These are phyloP conservation scores for Sus cebifrons DNA, from an alignment of 2,797 vertebrate species.

Conservation along the genomic window DNA sequence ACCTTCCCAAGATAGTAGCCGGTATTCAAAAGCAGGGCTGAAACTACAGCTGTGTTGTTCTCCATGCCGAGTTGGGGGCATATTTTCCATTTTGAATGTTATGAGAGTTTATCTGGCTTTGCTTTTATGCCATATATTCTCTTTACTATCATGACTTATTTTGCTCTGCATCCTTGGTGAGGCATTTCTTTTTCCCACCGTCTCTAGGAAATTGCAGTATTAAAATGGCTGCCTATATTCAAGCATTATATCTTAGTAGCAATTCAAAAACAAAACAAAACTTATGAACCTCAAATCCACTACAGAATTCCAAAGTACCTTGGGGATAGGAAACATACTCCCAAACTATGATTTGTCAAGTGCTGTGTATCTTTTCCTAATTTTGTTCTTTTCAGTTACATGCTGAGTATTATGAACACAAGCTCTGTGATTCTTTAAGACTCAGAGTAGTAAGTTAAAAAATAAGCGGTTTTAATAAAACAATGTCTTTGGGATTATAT, in stretches of 20 bases:
- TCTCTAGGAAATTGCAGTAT: neutral
- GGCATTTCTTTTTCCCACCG: neutral
- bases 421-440: constrained; percentile 27
- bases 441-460: constrained; percentile 28
- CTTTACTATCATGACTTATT: neutral
- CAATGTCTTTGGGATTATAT: neutral
- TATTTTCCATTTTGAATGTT: neutral
- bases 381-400: constrained; percentile 59
- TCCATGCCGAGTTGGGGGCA: neutral
- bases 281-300: constrained; percentile 29
- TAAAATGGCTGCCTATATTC: constrained; percentile 42
- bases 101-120: neutral
- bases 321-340: constrained; percentile 40
- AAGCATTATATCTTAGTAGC: constrained; percentile 56
- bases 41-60: neutral
- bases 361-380: constrained; percentile 25
- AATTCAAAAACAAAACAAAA: constrained; percentile 58
- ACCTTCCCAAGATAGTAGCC: neutral
- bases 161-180: neutral
- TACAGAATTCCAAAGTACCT: neutral
- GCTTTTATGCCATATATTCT: neutral
- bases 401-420: constrained; percentile 40
- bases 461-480: constrained; percentile 59
- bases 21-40: neutral
- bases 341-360: constrained; percentile 59